These are phyloP conservation scores for Watersipora subatra DNA, from an alignment of 1,140 invertebrate species.

Conservation along the genomic window DNA sequence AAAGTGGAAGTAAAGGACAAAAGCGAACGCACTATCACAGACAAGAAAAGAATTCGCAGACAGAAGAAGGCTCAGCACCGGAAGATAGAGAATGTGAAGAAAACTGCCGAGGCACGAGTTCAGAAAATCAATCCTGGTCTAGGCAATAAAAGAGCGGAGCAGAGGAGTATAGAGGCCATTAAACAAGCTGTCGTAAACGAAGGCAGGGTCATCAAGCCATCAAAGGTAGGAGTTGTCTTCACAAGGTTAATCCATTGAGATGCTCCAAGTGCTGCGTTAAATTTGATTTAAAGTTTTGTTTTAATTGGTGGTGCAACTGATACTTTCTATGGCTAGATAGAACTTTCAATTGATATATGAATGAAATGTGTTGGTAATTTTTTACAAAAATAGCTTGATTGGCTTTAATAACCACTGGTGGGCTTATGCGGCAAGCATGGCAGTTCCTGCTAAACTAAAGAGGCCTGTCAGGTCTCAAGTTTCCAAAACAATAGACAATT, in stretches of 20 bases:
- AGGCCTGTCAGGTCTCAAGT: too few relatives aligned
- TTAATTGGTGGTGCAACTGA: too few relatives aligned
- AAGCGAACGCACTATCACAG: slow-evolving; percentile 65
- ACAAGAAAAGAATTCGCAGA: slow-evolving; percentile 74
- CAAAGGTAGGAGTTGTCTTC: neutral
- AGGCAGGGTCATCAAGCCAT: slow-evolving; percentile 28
- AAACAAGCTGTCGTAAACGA: slow-evolving; percentile 17
- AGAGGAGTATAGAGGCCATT: slow-evolving; percentile 43
- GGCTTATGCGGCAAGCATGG: too few relatives aligned
- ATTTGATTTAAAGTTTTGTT: too few relatives aligned
- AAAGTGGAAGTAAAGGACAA: slow-evolving; percentile 64
- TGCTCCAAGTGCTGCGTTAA: neutral
- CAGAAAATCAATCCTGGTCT: slow-evolving; percentile 41
- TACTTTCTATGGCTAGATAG: too few relatives aligned
- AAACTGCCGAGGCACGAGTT: slow-evolving; percentile 18
- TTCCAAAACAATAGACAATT: too few relatives aligned
- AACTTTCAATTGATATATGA: too few relatives aligned
- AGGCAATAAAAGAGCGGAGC: slow-evolving; percentile 48
- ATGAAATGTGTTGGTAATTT: too few relatives aligned
- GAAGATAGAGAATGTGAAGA: slow-evolving; percentile 16
- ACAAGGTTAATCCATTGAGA: neutral
- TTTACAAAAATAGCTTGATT: too few relatives aligned
- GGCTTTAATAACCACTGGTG: too few relatives aligned
- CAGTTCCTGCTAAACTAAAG: too few relatives aligned
- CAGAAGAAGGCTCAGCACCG: slow-evolving; percentile 56